Base-by-base conservation (phyloP, 1,140 invertebrate species). In the Bombus polaris region DNA sequence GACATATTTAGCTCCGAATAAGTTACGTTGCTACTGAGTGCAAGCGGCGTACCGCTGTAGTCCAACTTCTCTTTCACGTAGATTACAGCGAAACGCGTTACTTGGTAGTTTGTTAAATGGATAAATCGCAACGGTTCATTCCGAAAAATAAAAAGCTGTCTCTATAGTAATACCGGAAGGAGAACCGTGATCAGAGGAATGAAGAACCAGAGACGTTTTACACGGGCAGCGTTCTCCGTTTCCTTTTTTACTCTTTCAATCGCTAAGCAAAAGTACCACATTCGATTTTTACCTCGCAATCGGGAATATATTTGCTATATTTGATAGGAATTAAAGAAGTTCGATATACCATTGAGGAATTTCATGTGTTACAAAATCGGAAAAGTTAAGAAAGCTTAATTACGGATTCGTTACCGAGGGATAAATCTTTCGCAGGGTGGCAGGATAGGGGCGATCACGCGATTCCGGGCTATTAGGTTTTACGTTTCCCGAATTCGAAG, bases 141-240 rank as follows among this genome's bases (percentile, higher is more conserved):
- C 9, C 39, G 71, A 42, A 42, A 42, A 42, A 42, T 42, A 87
- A 87, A 80, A 83, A 77, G 66, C 8, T 25, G 71, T 65, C 76
- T 9, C 76, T 9, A 39, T 68, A 39, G 39, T 39, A 39, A 39
- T 39, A 39, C 8, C 39, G 39, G 39, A 9, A 39, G 39, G 39
- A 39, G 39, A 39, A 39, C 39, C 1, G 39, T 1, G 39, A 10
- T 42, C 32, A 25, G 32, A 68, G 66, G 66, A 35, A 8, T 0
- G 39, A 39, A 85, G 57, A 59, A 62, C 70, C 37, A 68, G 68
- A 42, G 62, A 47, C 76, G 59, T 83, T 22, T 68, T 68, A 68
- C 35, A 35, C 35, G 32, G 2, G 2, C 32, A 25, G 35, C 32
- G 13, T 87, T 83, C 62, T 25, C 28, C 86, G 28, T 88, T 81